Base-by-base conservation (phyloP, 2,888 invertebrate genomes). In the Brassicogethes aeneus region DNA sequence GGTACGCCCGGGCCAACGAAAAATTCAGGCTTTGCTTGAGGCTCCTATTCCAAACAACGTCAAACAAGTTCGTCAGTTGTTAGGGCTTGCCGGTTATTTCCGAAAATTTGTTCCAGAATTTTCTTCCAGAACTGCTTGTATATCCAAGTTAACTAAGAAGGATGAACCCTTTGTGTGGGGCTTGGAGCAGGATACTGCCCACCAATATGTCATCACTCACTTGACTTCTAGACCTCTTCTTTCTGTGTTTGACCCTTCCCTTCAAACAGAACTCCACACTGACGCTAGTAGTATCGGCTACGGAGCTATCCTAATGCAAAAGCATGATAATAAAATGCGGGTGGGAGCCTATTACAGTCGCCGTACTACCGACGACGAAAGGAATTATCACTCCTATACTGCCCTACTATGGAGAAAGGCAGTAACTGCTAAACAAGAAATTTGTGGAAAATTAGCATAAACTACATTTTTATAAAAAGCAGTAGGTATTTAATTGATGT, bases 351-450 rank as follows among this genome's bases (percentile, higher is more conserved):
- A 56, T 42, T 54, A 42, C 31, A 57, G 55, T 15, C 50, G 51
- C 35, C 44, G 47, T 16, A 46, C 61, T 1, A 50, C 52, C 3
- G 39, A 23, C 2, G 15, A 44, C 1, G 59, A 65, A 46, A 13
- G 17, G 3, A 54, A 52, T 10, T 63, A 61, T 37, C 53, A 55
- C 15, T 52, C 53, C 2, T 53, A n/a, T n/a, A n/a, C n/a, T n/a
- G n/a, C n/a, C n/a, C n/a, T n/a, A n/a, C n/a, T n/a, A n/a, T n/a
- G n/a, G n/a, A n/a, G n/a, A n/a, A n/a, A n/a, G n/a, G n/a, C n/a
- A n/a, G n/a, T n/a, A n/a, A n/a, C n/a, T n/a, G n/a, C n/a, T n/a
- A n/a, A n/a, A n/a, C n/a, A n/a, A n/a, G n/a, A n/a, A n/a, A n/a
- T n/a, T n/a, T n/a, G n/a, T n/a, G n/a, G n/a, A n/a, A n/a, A n/a